Evolutionary conservation across 1,140 invertebrate species (phyloP).

Genomic region (Heliothis subflexa): DNA sequence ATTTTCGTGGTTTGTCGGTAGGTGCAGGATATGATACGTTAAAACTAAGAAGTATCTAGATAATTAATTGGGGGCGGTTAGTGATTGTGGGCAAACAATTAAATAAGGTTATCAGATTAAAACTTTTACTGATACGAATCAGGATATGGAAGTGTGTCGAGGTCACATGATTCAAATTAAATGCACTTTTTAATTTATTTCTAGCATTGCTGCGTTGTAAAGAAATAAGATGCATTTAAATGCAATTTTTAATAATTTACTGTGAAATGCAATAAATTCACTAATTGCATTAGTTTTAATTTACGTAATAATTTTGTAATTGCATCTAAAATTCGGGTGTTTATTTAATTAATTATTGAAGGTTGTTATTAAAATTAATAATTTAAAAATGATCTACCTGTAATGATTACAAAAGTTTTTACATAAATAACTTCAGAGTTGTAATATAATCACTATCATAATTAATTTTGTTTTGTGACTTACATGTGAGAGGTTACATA

Average conservation of each 20-base stretch:
- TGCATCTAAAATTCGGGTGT: neutral
- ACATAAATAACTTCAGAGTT: too few species aligned
- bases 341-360: neutral
- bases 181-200: neutral
- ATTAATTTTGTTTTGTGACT: too few species aligned
- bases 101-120: slow-evolving; percentile 21
- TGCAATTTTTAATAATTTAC: neutral
- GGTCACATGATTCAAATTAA: neutral
- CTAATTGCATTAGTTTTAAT: neutral
- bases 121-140: slow-evolving; percentile 17
- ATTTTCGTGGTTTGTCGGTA: too few species aligned
- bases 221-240: neutral
- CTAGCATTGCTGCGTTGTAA: neutral
- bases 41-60: neutral
- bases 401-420: too few species aligned
- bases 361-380: neutral
- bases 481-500: neutral
- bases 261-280: neutral
- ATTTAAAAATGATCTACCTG: neutral
- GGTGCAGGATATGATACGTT: neutral
- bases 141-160: slow-evolving; percentile 13
- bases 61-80: neutral
- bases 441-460: too few species aligned
- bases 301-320: neutral
- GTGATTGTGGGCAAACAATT: slow-evolving; percentile 17